These are phyloP conservation scores for Pterostichus madidus DNA, from an alignment of 2,888 invertebrate species.

Conservation along the genomic window DNA sequence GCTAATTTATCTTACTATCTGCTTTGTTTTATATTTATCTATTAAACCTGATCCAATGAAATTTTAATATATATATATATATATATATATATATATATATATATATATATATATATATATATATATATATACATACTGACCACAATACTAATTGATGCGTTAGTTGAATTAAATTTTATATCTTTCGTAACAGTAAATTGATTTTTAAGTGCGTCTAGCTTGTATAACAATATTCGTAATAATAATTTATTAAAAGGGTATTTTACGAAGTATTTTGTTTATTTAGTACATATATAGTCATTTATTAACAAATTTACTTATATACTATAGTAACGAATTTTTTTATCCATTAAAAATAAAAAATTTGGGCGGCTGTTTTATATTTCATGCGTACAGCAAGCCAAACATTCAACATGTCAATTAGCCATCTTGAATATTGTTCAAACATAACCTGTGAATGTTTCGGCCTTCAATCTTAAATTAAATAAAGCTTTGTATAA, in stretches of 20 bases:
- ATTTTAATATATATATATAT: background rate
- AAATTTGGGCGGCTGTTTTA: slow-evolving; percentile 64
- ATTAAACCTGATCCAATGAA: background rate
- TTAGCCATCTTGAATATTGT: slow-evolving; percentile 42
- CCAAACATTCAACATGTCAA: slow-evolving; percentile 55
- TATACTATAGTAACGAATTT: slow-evolving; percentile 52
- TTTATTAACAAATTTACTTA: slow-evolving; percentile 59
- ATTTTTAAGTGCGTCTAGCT: background rate
- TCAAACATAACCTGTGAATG: slow-evolving; percentile 38
- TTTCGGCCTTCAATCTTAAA: slow-evolving; percentile 52
- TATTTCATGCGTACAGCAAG: slow-evolving; percentile 48
- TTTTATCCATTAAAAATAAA: slow-evolving; percentile 53
- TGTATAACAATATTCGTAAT: slow-evolving; percentile 7
- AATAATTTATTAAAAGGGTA: background rate
- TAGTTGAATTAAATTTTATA: no score
- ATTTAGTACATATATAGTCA: slow-evolving; percentile 61
- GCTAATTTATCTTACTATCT: slow-evolving; percentile 25
- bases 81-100: no score
- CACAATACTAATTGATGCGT: no score
- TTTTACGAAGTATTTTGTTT: slow-evolving; percentile 42
- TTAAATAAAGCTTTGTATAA: slow-evolving; percentile 64
- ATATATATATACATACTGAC: no score
- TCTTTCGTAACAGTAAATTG: no score
- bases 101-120: no score
- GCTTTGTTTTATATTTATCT: background rate